Percentiles rank a stretch among this genome's conserved stretches.
Conservation (phyloP, 2,888 invertebrate genomes). For the Drosophila meridionalis region DNA sequence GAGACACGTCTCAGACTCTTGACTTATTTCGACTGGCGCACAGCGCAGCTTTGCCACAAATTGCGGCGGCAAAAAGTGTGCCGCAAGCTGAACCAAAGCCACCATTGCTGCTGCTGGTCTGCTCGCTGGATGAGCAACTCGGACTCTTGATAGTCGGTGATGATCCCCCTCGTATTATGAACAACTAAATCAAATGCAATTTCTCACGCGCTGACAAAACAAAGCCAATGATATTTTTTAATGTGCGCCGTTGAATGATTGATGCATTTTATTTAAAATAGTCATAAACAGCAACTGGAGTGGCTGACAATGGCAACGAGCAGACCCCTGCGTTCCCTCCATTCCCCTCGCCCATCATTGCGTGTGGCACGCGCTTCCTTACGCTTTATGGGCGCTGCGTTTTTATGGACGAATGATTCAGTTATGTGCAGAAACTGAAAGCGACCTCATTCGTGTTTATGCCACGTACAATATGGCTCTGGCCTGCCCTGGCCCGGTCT, state of each 20-base stretch:
- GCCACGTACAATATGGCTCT: slow-evolving; percentile 41
- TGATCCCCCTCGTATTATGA: slow-evolving; percentile 40
- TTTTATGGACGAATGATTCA: slow-evolving; percentile 61
- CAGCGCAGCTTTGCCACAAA: slow-evolving; percentile 24
- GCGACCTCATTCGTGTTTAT: slow-evolving; percentile 46
- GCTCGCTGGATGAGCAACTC: slow-evolving; percentile 19
- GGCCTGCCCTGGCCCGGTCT: slow-evolving; percentile 2
- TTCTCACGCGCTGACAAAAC: slow-evolving; percentile 52
- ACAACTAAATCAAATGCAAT: slow-evolving; percentile 50
- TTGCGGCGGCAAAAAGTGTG: slow-evolving; percentile 50
- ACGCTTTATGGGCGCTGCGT: slow-evolving; percentile 15
- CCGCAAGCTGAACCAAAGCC: slow-evolving; percentile 27
- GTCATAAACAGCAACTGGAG: slow-evolving; percentile 54
- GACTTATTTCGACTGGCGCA: slow-evolving; percentile 51
- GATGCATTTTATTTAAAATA: slow-evolving; percentile 64
- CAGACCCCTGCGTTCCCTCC: background rate
- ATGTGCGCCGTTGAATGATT: slow-evolving; percentile 51
- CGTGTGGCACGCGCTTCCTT: slow-evolving; percentile 57
- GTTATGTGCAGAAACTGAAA: slow-evolving; percentile 61
- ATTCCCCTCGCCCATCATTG: background rate
- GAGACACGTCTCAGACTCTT: slow-evolving; percentile 58
- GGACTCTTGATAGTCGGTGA: slow-evolving; percentile 12
- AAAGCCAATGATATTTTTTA: slow-evolving; percentile 39
- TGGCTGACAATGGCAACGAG: slow-evolving; percentile 42
- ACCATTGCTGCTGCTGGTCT: background rate